These are phyloP conservation scores for Gymnodraco acuticeps DNA, from an alignment of 2,797 vertebrate species.

Conservation along the genomic window DNA sequence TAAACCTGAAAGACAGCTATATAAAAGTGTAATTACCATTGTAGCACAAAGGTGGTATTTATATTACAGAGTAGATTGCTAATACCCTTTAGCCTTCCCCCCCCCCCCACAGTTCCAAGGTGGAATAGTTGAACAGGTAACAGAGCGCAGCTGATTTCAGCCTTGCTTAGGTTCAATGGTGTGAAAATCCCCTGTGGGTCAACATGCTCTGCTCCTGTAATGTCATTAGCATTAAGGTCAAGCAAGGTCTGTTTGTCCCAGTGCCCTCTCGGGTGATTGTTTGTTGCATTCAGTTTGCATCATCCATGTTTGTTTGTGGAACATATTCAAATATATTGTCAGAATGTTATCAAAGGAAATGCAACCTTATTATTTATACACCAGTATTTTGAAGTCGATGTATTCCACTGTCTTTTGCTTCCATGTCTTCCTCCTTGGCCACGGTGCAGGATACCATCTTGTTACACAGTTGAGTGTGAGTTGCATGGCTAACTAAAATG, in stretches of 20 bases:
- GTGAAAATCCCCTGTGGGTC: conserved; percentile 81
- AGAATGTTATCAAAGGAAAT: not conserved
- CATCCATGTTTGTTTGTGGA: not conserved
- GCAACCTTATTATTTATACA: not conserved
- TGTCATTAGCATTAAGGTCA: conserved; percentile 80
- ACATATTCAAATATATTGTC: not conserved
- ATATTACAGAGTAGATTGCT: conserved; percentile 66
- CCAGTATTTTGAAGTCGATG: not conserved
- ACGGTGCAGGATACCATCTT: conserved; percentile 66
- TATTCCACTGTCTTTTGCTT: conserved; percentile 22
- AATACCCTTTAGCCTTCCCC: conserved; percentile 55
- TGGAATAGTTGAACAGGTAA: conserved; percentile 48
- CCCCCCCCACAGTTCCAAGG: conserved; percentile 12
- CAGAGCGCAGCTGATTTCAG: conserved; percentile 56
- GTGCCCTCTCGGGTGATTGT: conserved; percentile 35
- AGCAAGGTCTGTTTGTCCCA: conserved; percentile 57
- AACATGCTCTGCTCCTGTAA: conserved; percentile 74
- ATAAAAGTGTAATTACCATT: conserved; percentile 68
- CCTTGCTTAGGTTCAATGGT: conserved; percentile 67
- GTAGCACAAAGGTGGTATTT: conserved; percentile 58
- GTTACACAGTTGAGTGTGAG: conserved; percentile 53
- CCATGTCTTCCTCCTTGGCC: conserved; percentile 52
- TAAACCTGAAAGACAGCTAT: conserved; percentile 55
- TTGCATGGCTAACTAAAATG: conserved; percentile 53
- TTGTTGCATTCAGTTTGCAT: conserved; percentile 23